phyloP scores from a whole-genome alignment of 2,113 vertebrate species.

The Ochotona curzoniae region DNA sequence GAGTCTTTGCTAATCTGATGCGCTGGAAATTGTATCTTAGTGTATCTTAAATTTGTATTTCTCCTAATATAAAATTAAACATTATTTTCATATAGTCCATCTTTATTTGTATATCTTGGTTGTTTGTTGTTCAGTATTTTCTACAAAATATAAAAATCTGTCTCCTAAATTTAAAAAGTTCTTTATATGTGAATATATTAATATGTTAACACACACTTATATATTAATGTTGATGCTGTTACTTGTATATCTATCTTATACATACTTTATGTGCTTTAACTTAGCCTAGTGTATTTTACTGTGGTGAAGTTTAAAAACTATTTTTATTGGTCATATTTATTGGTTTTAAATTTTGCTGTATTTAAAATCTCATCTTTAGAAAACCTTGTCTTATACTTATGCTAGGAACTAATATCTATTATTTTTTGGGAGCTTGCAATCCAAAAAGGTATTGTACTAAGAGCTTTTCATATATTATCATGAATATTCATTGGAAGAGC shows the following conservation, averaged over 20 bases:
- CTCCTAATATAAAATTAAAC: neutral
- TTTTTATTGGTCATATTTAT: neutral
- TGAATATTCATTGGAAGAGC: neutral
- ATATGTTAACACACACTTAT: neutral
- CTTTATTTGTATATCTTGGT: neutral
- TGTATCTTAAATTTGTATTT: neutral
- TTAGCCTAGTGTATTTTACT: neutral
- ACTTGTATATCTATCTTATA: neutral
- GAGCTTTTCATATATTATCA: neutral
- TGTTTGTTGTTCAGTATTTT: neutral
- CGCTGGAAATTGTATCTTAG: neutral
- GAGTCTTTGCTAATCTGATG: neutral
- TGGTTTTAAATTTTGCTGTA: neutral
- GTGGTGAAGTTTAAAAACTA: conserved; percentile 6
- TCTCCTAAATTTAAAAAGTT: neutral
- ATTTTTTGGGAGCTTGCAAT: neutral
- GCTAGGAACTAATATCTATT: neutral
- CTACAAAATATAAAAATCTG: neutral
- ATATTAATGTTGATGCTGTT: neutral
- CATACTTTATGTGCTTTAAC: neutral
- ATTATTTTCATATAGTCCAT: neutral
- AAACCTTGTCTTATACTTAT: neutral
- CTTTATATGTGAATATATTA: neutral
- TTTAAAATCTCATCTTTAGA: neutral
- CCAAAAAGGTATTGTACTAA: neutral